phyloP scores from a whole-genome alignment of 2,888 invertebrate genomes.

The Microctonus aethiopoides region DNA sequence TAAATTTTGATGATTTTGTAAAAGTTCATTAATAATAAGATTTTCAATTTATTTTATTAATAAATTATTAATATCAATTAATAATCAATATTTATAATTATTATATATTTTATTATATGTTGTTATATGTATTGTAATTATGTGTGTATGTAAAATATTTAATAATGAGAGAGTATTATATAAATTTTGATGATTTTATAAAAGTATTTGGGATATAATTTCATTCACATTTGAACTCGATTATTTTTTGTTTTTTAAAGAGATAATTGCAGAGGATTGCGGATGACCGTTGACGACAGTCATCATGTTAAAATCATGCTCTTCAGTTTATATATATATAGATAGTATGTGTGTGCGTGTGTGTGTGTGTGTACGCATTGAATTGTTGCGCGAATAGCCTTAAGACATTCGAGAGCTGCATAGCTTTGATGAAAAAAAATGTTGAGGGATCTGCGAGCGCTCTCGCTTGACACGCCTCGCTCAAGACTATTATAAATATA shows the following conservation, averaged over 20 bases:
- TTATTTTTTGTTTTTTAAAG: slow-evolving; percentile 18
- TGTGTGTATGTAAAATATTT: too few species aligned
- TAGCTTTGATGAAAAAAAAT: slow-evolving; percentile 5
- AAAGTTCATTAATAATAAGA: too few species aligned
- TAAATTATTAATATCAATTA: too few species aligned
- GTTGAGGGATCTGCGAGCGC: slow-evolving; percentile 11
- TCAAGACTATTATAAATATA: slow-evolving; percentile 2
- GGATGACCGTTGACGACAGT: not conserved
- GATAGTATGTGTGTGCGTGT: slow-evolving; percentile 11
- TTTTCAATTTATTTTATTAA: too few species aligned
- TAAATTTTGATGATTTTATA: too few species aligned
- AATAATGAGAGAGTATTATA: too few species aligned
- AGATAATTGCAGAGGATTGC: slow-evolving; percentile 11
- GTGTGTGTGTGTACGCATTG: slow-evolving; percentile 1
- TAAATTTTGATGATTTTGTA: too few species aligned
- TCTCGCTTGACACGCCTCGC: slow-evolving; percentile 14
- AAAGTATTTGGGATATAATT: not conserved
- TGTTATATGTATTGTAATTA: too few species aligned
- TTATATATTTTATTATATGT: too few species aligned
- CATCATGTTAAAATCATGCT: slow-evolving; percentile 6
- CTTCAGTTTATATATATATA: too few species aligned
- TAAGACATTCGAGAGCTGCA: slow-evolving; percentile 19
- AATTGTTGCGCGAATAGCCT: slow-evolving; percentile 15
- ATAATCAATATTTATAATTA: too few species aligned
- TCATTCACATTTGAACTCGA: not conserved